These are phyloP conservation scores for Ephydatia muelleri DNA, from an alignment of 37 sponge, comb jelly and placozoan genomes.

Conservation along the genomic window DNA sequence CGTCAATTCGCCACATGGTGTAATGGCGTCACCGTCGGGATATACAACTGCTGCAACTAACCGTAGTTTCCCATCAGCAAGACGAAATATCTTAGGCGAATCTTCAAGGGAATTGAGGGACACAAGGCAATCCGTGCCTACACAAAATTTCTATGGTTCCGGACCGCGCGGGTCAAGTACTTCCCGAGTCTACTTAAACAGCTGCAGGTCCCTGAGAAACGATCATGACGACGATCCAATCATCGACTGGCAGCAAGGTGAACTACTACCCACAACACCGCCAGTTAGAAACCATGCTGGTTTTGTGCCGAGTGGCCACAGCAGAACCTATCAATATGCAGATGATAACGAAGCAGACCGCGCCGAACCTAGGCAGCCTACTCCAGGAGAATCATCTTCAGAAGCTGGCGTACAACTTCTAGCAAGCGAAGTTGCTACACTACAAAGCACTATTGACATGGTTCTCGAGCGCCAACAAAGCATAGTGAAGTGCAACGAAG, in stretches of 20 bases:
- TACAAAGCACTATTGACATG: background rate
- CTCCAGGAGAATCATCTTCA: background rate
- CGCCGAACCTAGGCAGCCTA: background rate
- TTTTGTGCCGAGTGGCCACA: background rate
- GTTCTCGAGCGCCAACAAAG: background rate
- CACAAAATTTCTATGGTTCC: background rate
- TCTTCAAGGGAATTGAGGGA: background rate
- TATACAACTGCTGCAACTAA: background rate
- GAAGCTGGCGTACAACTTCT: background rate
- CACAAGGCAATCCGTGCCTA: background rate
- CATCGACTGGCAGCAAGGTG: background rate
- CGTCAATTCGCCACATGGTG: background rate
- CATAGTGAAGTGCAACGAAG: background rate
- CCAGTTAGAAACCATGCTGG: background rate
- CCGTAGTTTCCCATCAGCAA: background rate
- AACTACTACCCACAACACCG: background rate
- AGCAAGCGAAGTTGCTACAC: background rate
- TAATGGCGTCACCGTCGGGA: background rate
- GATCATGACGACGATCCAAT: background rate
- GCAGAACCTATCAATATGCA: background rate
- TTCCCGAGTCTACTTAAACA: background rate
- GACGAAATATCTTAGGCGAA: background rate
- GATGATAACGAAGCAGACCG: background rate
- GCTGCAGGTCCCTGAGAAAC: background rate
- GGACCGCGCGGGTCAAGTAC: background rate